A percentile compares a stretch with the other conserved stretches of the same genome.
phyloP scores from a whole-genome alignment of 2,888 invertebrate species.

The Metellina segmentata region DNA sequence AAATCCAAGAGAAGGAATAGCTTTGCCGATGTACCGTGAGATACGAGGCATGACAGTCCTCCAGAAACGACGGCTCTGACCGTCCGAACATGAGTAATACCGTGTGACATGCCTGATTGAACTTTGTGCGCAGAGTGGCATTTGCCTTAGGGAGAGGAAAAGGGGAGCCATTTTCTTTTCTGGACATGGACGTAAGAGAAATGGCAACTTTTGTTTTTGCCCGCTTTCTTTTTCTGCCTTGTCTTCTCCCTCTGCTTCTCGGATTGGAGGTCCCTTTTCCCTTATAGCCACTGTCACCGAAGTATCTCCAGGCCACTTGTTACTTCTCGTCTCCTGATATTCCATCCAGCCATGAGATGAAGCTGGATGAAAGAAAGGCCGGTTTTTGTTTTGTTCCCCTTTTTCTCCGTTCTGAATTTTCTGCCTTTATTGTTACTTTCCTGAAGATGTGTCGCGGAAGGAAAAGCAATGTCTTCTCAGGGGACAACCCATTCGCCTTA shows the following conservation, averaged over 20 bases:
- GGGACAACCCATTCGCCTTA: background rate
- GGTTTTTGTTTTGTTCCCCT: background rate
- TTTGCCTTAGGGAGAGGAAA: slow-evolving; percentile 53
- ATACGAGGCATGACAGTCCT: slow-evolving; percentile 68
- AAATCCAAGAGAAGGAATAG: slow-evolving; percentile 12
- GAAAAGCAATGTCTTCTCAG: background rate
- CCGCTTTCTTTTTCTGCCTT: slow-evolving; percentile 31
- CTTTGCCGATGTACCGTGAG: slow-evolving; percentile 70
- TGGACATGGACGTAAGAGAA: slow-evolving; percentile 61
- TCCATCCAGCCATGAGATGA: slow-evolving; percentile 18
- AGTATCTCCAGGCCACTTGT: slow-evolving; percentile 74
- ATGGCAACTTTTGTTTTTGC: slow-evolving; percentile 53
- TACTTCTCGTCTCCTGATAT: slow-evolving; percentile 60
- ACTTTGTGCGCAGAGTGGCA: slow-evolving; percentile 72
- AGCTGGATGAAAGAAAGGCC: background rate
- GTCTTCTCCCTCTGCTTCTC: slow-evolving; percentile 3
- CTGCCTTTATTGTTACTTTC: background rate
- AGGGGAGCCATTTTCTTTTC: slow-evolving; percentile 59
- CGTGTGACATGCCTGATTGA: slow-evolving; percentile 76
- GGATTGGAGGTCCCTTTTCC: slow-evolving; percentile 5
- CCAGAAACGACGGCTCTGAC: slow-evolving; percentile 68
- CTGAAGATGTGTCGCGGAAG: background rate
- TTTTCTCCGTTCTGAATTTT: background rate
- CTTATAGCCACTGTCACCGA: slow-evolving; percentile 63
- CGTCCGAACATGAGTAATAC: slow-evolving; percentile 76